Percentiles rank a stretch among this genome's conserved stretches.
Conservation (phyloP, 2,113 vertebrate species). For the Platysternon megacephalum region DNA sequence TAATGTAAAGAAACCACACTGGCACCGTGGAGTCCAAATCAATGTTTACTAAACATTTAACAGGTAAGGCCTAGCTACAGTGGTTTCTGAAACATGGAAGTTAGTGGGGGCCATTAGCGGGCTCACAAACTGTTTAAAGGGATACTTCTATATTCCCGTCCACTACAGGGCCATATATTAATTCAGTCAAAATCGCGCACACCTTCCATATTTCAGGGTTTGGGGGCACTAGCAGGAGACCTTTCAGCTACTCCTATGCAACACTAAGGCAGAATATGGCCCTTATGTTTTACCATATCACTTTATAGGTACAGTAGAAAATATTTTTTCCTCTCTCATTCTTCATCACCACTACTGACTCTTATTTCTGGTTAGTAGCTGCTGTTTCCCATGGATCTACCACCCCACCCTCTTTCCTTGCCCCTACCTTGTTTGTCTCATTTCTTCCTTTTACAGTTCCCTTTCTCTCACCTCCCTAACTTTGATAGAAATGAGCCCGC, state of each 20-base stretch:
- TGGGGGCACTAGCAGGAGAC: accelerated
- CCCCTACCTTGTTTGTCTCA: not conserved
- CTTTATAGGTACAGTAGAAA: not conserved
- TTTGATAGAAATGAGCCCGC: not conserved
- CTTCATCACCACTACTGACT: not conserved
- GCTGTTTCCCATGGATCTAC: constrained; percentile 1
- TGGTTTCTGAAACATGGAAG: not conserved
- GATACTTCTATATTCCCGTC: not conserved
- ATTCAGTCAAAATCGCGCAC: not conserved
- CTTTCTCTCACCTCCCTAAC: constrained; percentile 7
- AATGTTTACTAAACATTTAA: not conserved
- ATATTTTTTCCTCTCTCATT: not conserved
- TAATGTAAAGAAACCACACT: not conserved
- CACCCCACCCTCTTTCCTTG: constrained; percentile 6
- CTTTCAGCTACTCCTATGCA: accelerated
- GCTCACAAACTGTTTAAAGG: not conserved
- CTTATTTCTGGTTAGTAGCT: not conserved
- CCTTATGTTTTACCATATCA: not conserved
- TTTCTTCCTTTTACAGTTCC: constrained; percentile 6
- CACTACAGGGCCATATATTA: not conserved
- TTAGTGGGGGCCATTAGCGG: not conserved
- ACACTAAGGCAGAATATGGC: not conserved
- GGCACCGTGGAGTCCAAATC: not conserved
- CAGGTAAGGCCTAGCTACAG: not conserved
- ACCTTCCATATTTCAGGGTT: not conserved